Evolutionary conservation across 2,888 invertebrate species (phyloP), one percentile per base, ranked within the genome.

Genomic region (Aelia acuminata): DNA sequence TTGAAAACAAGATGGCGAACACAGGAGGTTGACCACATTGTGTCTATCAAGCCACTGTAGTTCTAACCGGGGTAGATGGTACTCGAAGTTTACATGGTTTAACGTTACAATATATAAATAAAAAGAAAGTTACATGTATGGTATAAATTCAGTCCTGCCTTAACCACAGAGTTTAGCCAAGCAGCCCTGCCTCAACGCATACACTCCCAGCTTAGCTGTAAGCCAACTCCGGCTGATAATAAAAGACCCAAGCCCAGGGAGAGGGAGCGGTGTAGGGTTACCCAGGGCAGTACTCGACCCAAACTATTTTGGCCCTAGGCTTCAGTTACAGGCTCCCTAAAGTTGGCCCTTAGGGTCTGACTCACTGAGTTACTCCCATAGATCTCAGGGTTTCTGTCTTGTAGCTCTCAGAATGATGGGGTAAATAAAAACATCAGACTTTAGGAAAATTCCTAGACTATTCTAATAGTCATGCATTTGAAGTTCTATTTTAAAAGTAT

Each of bases 241-340:
- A 70, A 70, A 70, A 70, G 63, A 35, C 18, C 7, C 7, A 2
- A 8, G 35, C 53, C 53, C 7, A n/a, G 7, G 53, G 53, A 53
- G 22, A 11, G 26, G 26, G 63, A 31, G 31, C 20, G 63, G 63
- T 70, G 63, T 70, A 7, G 63, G 8, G 63, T 70, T 70, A 35
- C 63, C 63, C 18, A 0, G 35, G 63, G 5, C 18, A 15, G 35
- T 31, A 31, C 63, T 35, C 31, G 63, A 70, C 31, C 63, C 35
- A 70, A 70, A 70, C 63, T 70, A 70, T 70, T 70, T 70, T 35
- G 63, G 63, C 63, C 63, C 63, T 70, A 70, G 63, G 31, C 18
- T 70, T 70, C 63, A 70, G 35, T 70, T 70, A 70, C 63, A 70
- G 63, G 18, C 63, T 4, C 63, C 63, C 63, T 70, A 70, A 70